These are phyloP conservation scores for Oscheius sp. DNA, from an alignment of 2,888 invertebrate species.

Conservation along the genomic window DNA sequence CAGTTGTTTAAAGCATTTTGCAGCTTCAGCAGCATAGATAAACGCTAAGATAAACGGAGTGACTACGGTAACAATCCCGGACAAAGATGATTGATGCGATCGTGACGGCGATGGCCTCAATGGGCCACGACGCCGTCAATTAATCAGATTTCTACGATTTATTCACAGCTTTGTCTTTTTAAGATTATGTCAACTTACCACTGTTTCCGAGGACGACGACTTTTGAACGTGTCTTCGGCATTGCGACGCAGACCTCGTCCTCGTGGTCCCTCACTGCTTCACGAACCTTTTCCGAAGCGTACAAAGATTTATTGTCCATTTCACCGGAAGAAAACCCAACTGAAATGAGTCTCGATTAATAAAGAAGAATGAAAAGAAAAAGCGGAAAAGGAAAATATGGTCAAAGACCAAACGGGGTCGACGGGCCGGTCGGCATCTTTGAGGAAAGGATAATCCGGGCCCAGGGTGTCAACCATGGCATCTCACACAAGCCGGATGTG, in stretches of 20 bases:
- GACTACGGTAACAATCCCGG: constrained; percentile 27
- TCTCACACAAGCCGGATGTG: background rate
- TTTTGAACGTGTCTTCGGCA: constrained; percentile 50
- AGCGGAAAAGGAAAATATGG: background rate
- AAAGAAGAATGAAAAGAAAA: background rate
- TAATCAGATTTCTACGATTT: background rate
- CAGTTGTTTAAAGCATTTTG: background rate
- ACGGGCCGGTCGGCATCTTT: constrained; percentile 12
- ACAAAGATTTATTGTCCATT: constrained; percentile 45
- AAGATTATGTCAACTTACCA: constrained; percentile 29
- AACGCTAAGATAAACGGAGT: background rate
- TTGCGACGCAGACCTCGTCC: constrained; percentile 36
- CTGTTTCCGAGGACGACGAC: constrained; percentile 58
- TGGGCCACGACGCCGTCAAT: constrained; percentile 6
- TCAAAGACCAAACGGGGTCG: background rate
- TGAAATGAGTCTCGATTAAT: background rate
- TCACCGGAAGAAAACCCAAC: constrained; percentile 33
- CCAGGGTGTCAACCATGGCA: background rate
- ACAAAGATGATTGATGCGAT: constrained; percentile 33
- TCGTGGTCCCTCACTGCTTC: constrained; percentile 56
- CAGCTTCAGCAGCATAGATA: constrained; percentile 23
- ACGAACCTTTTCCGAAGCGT: constrained; percentile 52
- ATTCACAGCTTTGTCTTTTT: background rate
- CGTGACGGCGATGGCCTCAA: constrained; percentile 23
- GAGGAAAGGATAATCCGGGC: constrained; percentile 3